Evolutionary conservation across 2,113 vertebrate genomes (phyloP), one percentile per base, ranked within the genome.

Genomic region (Phrynosoma blainvillii): DNA sequence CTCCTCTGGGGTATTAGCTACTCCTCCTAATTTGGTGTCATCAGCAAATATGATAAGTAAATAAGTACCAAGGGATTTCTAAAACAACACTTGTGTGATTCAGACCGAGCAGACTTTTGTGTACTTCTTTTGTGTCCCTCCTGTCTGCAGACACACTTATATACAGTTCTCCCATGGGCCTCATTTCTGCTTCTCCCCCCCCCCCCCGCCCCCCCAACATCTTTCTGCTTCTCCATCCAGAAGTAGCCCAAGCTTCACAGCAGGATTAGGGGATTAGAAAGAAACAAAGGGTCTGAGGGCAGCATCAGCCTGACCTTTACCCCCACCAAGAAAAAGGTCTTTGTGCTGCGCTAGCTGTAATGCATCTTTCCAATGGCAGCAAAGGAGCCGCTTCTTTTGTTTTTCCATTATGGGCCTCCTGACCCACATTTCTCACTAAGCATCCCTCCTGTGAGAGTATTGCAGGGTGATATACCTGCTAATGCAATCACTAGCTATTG

Each of bases 231-330:
- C 23, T 21, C 62, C 80, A 27, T 66, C 68, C 68, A 25, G 20
- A 16, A 59, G n/a, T 8, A 59, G 52, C 21, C 52, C n/a, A 7
- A 10, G 66, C 68, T 32, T 54, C n/a, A 0, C 42, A 52, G 70
- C 30, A 12, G 54, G 84, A 76, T 77, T 76, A 77, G 21, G 36
- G 40, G 54, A 74, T 89, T 84, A 84, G 76, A n/a, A 25, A 66
- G 40, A 47, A 66, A 89, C 66, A 88, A 40, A 80, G 23, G 71
- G 18, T 54, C 70, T 23, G 2, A 12, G 8, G 71, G 21, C 30
- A 66, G 52, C 36, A 27, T 20, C 87, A n/a, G 18, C 32, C 76
- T 18, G 30, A 23, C 32, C 76, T 62, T 4, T 8, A 54, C 25
- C 54, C 54, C 66, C 40, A 1, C 27, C 20, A 40, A 79, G 70